Evolutionary conservation across 2,888 invertebrate species (phyloP).

Genomic region (Ethmia dodecea): DNA sequence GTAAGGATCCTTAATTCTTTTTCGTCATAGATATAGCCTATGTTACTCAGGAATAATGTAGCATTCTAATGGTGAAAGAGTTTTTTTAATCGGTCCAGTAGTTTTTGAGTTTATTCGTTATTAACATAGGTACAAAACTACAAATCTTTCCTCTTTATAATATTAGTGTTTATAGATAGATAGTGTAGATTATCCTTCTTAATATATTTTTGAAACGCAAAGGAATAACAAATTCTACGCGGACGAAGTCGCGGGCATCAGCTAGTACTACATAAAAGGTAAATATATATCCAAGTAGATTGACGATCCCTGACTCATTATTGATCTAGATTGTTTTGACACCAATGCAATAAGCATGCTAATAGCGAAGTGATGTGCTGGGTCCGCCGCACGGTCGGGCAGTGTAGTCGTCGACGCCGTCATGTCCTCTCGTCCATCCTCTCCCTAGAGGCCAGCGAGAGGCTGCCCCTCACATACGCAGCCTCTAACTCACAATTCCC

Average conservation of each 20-base stretch:
- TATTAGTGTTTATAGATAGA: no score
- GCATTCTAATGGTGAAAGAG: no score
- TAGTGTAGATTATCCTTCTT: no score
- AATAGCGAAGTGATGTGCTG: constrained; percentile 44
- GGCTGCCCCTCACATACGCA: constrained; percentile 16
- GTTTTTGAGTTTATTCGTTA: no score
- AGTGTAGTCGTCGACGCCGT: constrained; percentile 39
- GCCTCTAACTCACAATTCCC: constrained; percentile 26
- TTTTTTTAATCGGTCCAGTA: no score
- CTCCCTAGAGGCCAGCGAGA: constrained; percentile 2
- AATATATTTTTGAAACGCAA: not conserved
- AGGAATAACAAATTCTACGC: not conserved
- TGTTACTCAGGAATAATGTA: no score
- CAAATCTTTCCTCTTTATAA: no score
- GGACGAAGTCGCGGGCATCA: not conserved
- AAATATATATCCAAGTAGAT: constrained; percentile 12
- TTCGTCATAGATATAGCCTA: no score
- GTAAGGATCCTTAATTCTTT: no score
- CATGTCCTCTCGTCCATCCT: constrained; percentile 29
- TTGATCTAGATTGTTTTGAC: constrained; percentile 64
- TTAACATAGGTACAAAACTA: no score
- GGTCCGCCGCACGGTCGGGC: constrained; percentile 22
- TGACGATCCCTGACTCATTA: constrained; percentile 38
- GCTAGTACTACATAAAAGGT: not conserved
- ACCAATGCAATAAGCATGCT: constrained; percentile 51